Conservation (phyloP, 2,888 invertebrate species). For the Allacma fusca region DNA sequence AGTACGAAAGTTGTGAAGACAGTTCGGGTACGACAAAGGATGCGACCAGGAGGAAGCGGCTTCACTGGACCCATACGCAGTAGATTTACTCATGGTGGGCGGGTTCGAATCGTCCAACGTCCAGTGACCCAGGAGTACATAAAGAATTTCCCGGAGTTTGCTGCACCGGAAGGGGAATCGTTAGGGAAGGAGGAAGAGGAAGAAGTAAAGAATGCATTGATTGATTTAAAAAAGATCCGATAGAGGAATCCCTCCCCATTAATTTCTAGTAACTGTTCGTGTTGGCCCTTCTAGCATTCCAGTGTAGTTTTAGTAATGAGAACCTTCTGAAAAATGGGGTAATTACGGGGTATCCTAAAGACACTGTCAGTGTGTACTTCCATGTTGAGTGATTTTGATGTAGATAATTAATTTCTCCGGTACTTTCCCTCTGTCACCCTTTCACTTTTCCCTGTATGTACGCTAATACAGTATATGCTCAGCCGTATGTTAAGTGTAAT, state of each 20-base stretch:
- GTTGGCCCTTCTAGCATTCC: too few species aligned
- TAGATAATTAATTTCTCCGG: too few species aligned
- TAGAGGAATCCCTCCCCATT: background rate
- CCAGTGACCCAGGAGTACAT: constrained; percentile 61
- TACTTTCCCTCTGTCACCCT: too few species aligned
- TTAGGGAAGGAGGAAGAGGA: constrained; percentile 61
- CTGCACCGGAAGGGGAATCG: constrained; percentile 60
- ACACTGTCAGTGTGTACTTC: too few species aligned
- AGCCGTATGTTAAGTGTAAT: too few species aligned
- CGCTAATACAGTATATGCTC: too few species aligned
- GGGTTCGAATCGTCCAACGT: constrained; percentile 60
- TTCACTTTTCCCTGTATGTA: too few species aligned
- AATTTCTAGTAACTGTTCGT: too few species aligned
- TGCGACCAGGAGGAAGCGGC: constrained; percentile 55
- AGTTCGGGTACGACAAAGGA: constrained; percentile 59
- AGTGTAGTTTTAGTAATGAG: too few species aligned
- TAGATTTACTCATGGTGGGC: constrained; percentile 48
- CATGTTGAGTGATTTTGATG: too few species aligned
- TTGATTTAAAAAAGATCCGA: constrained; percentile 60
- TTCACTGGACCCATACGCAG: constrained; percentile 49
- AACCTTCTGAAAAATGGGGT: too few species aligned
- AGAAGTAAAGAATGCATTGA: constrained; percentile 62
- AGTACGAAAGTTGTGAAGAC: constrained; percentile 61
- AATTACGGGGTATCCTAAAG: too few species aligned
- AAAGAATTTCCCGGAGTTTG: constrained; percentile 61